phyloP scores from a whole-genome alignment of 2,888 invertebrate genomes.

The Nomada fabriciana region DNA sequence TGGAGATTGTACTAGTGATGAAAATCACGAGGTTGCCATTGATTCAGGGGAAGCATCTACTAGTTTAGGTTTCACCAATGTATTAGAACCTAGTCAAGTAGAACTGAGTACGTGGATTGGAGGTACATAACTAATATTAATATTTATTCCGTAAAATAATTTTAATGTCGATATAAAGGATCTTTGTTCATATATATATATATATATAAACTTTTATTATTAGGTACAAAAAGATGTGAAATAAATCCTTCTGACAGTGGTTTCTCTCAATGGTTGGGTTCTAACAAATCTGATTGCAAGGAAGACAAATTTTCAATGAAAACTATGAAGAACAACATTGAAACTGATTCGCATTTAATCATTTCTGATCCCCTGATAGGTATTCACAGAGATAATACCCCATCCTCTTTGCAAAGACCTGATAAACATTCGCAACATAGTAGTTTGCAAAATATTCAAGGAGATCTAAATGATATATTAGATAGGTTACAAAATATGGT shows the following conservation, averaged over 20 bases:
- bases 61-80: constrained; percentile 84
- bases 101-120: constrained; percentile 89
- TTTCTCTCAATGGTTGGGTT: constrained; percentile 82
- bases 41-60: constrained; percentile 63
- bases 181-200: background rate
- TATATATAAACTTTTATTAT: constrained; percentile 9
- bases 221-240: constrained; percentile 76
- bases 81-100: constrained; percentile 86
- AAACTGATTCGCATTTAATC: constrained; percentile 67
- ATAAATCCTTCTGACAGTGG: constrained; percentile 76
- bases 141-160: background rate
- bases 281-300: constrained; percentile 61
- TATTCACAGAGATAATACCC: constrained; percentile 78
- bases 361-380: constrained; percentile 75
- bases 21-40: constrained; percentile 47
- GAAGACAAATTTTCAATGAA: constrained; percentile 66
- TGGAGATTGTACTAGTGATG: constrained; percentile 72
- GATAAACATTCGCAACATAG: constrained; percentile 83
- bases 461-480: constrained; percentile 89
- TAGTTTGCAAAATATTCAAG: constrained; percentile 85
- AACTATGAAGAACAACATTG: constrained; percentile 57
- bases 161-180: too few species aligned
- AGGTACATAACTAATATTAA: constrained; percentile 82
- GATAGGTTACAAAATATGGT: constrained; percentile 90
- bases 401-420: constrained; percentile 80